Evolutionary conservation across 1,140 invertebrate species (phyloP), one percentile per base, ranked within the genome.

Genomic region (Euglossa dilemma): DNA sequence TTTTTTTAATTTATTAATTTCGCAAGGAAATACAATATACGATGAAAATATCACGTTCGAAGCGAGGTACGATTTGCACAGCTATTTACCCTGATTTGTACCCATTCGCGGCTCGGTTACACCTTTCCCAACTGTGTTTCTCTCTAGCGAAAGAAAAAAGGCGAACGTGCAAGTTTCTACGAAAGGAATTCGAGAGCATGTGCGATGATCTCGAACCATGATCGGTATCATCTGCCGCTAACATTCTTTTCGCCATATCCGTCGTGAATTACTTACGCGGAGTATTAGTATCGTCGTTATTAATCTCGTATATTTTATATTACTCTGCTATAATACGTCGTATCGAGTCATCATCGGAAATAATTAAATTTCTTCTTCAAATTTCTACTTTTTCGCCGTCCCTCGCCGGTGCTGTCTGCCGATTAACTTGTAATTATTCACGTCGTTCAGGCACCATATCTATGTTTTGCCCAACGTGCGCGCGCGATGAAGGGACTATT

Each of bases 151-250:
- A 57, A 28, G 45, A 45, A 81, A 81, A 63, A 66, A 81, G 76
- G 72, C 72, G 25, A 81, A 81, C 61, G 28, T 66, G 25, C 72
- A 59, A 76, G 80, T 76, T 81, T 81, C 80, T 81, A 67, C 72
- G 72, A 57, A 81, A 81, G 80, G 61, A 81, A 81, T 81, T 81
- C 50, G 72, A 81, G 80, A 81, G 80, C 59, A 43, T 81, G 23
- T 56, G 16, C 45, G 52, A 81, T 67, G 80, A 75, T 81, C 43
- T 75, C 12, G 80, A 75, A 66, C 8, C 43, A 75, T 45, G 23
- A 52, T 81, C 80, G 12, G 20, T 28, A 66, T 75, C 45, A 18
- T 56, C 28, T 6, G 43, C 52, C 9, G 8, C 18, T 36, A 36
- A 52, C 25, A 36, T 74, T 11, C 52, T 54, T 72, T 56, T 72